Conservation (phyloP, 2,888 invertebrate species). For the Agonopterix heracliana region DNA sequence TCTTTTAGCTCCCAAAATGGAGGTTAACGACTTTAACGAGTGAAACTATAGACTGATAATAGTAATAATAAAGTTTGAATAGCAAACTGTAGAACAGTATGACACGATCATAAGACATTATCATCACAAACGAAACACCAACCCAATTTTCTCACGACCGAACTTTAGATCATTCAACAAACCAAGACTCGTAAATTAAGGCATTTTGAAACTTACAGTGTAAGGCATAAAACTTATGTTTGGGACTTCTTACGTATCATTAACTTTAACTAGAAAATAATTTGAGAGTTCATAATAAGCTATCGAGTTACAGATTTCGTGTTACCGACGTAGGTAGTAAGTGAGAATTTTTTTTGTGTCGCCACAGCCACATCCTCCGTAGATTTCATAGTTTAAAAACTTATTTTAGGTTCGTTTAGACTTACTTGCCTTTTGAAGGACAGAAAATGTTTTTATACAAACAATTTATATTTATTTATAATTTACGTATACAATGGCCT, state of each 20-base stretch:
- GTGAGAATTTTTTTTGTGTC: constrained; percentile 2
- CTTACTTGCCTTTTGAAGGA: neutral
- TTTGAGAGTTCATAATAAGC: constrained; percentile 4
- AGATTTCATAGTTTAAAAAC: constrained; percentile 14
- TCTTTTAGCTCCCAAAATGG: too few relatives aligned
- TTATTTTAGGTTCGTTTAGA: constrained; percentile 11
- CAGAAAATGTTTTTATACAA: neutral
- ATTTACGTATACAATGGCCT: too few relatives aligned
- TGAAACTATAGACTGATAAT: too few relatives aligned
- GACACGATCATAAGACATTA: too few relatives aligned
- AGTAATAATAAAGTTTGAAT: too few relatives aligned
- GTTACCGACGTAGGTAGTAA: constrained; percentile 6
- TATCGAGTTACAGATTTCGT: constrained; percentile 8
- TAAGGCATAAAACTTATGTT: neutral
- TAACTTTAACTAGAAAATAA: constrained; percentile 9
- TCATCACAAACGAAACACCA: neutral
- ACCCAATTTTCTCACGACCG: constrained; percentile 1
- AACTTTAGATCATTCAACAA: too few relatives aligned
- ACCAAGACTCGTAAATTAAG: too few relatives aligned
- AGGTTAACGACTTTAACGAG: too few relatives aligned
- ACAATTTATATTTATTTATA: too few relatives aligned
- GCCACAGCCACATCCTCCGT: constrained; percentile 12
- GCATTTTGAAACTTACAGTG: too few relatives aligned
- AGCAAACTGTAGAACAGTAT: too few relatives aligned
- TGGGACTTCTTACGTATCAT: neutral